Conservation (phyloP, 2,888 invertebrate species). For the Cheilosia vulpina region DNA sequence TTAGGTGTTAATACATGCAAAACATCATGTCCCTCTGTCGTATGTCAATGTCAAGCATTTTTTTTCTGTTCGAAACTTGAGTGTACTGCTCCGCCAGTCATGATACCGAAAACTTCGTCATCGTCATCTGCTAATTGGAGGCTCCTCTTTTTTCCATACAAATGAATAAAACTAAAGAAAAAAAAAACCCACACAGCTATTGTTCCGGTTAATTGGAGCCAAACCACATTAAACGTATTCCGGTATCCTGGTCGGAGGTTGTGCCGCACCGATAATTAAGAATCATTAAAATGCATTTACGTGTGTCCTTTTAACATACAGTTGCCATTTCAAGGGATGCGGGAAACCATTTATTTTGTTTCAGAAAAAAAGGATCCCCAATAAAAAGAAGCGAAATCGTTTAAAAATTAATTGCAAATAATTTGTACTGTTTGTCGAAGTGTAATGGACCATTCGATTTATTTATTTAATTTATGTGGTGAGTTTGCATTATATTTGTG, state of each 20-base stretch:
- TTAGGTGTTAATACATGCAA: constrained; percentile 16
- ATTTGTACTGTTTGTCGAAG: background rate
- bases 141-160: background rate
- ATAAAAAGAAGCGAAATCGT: constrained; percentile 14
- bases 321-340: background rate
- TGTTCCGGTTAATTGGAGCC: constrained; percentile 4
- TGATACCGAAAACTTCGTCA: constrained; percentile 12
- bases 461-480: background rate
- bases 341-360: background rate
- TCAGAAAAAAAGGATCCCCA: background rate
- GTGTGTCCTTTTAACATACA: background rate
- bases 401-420: constrained; percentile 20
- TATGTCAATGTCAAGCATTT: constrained; percentile 7
- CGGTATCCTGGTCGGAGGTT: background rate
- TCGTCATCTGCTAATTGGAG: constrained; percentile 28
- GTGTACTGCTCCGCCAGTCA: background rate
- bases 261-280: constrained; percentile 22
- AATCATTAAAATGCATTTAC: constrained; percentile 40
- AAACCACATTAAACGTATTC: constrained; percentile 10
- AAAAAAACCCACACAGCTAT: background rate
- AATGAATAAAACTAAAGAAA: background rate
- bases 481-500: background rate
- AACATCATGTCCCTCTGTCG: constrained; percentile 2
- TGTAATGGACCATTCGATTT: background rate
- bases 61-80: constrained; percentile 26